Base-by-base conservation (phyloP, 2,888 invertebrate genomes). In the Drosophila merina region DNA sequence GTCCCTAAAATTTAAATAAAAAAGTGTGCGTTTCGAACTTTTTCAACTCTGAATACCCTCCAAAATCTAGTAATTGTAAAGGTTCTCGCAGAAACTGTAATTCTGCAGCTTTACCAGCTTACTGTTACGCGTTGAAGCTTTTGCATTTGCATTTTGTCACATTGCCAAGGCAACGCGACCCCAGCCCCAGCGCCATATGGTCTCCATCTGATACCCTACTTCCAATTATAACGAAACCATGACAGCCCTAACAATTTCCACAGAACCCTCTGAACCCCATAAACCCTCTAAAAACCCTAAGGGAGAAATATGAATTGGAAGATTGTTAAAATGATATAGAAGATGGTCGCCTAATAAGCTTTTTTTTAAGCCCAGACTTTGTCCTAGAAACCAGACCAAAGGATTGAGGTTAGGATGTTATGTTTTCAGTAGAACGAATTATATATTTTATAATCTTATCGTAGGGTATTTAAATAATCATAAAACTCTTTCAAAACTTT, bases 141-240 rank as follows among this genome's bases (percentile, higher is more conserved):
- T 54, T 64, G 80, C 76, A 74, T 79, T 85, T 85, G 69, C 71
- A 74, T 82, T 83, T 66, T 75, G 83, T 82, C 86, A 77, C 80
- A 75, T 76, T 83, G 88, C 80, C 86, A 87, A 87, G 81, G 86
- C 79, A 77, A 73, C 87, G 69, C 42, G 49, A 36, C 40, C 12
- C 36, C 55, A 51, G 47, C 33, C n/a, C 36, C 55, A 51, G 44
- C 26, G 48, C 74, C 87, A 86, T 80, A 86, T 80, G 85, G 57
- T 57, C 58, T 70, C 63, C 63, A 78, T 54, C 57, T 49, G 57
- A 57, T 73, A 51, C 71, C 68, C 73, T 71, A 26, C 38, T 31
- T 31, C 6, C 40, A 20, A 42, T 8, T 8, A 20, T 7, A 7
- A 3, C 14, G 36, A 4, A 12, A 12, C 10, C 14, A 7, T 4